Evolutionary conservation across 1,140 invertebrate species (phyloP).

Genomic region (Drosophila neocordata): DNA sequence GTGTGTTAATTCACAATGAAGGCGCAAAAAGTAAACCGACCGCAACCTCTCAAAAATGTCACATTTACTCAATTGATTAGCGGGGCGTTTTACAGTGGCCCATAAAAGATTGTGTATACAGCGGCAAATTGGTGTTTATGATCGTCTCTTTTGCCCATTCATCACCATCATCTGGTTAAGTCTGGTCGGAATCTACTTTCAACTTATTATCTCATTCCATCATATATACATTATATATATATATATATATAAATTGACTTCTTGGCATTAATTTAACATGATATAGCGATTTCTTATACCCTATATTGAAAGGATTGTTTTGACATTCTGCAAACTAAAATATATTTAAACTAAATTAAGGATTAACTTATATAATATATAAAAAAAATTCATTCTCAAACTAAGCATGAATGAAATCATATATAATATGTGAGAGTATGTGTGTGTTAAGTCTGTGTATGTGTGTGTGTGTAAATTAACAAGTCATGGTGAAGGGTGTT

Average conservation of each 20-base stretch:
- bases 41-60: constrained; percentile 37
- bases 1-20: constrained; percentile 19
- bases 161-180: constrained; percentile 31
- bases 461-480: not conserved
- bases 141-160: not conserved
- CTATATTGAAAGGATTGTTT: not conserved
- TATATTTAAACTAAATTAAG: too few relatives aligned
- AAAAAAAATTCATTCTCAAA: too few relatives aligned
- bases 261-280: not conserved
- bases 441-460: not conserved
- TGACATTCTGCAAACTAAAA: not conserved
- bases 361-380: too few relatives aligned
- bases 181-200: constrained; percentile 16
- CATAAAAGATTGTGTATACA: constrained; percentile 41
- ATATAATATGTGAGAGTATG: too few relatives aligned
- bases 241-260: not conserved
- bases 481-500: constrained; percentile 1
- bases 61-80: constrained; percentile 49
- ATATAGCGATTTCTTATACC: not conserved
- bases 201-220: not conserved
- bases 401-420: too few relatives aligned
- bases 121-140: constrained; percentile 51
- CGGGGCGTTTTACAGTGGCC: constrained; percentile 39
- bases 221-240: not conserved
- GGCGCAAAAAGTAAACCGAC: constrained; percentile 25